phyloP scores from a whole-genome alignment of 2,113 vertebrate species.

The Strix aluco region DNA sequence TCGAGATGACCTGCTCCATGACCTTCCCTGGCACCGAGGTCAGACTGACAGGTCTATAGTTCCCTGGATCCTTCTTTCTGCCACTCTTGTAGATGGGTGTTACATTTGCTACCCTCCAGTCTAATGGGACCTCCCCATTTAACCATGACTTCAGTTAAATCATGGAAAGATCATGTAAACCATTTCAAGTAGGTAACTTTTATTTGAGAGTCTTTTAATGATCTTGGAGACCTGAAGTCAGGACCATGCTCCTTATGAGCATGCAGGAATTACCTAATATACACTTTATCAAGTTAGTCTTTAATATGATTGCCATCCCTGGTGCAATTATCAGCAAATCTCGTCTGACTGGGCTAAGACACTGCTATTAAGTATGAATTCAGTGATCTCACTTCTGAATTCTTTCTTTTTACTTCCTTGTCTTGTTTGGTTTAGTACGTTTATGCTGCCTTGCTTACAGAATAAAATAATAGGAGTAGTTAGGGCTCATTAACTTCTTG shows the following conservation, averaged over 20 bases:
- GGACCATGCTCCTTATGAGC: not conserved
- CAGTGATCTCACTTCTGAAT: not conserved
- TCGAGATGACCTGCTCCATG: too few relatives aligned
- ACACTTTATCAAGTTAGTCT: not conserved
- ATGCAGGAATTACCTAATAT: not conserved
- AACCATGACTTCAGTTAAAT: too few relatives aligned
- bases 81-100: too few relatives aligned
- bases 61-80: too few relatives aligned
- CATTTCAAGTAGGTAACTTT: not conserved
- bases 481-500: not conserved
- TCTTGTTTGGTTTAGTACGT: not conserved
- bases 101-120: too few relatives aligned
- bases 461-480: not conserved
- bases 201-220: not conserved
- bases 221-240: not conserved
- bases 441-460: not conserved
- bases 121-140: too few relatives aligned
- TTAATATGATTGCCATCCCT: not conserved
- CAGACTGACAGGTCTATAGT: too few relatives aligned
- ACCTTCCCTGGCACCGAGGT: too few relatives aligned
- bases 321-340: not conserved
- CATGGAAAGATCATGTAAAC: not conserved
- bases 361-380: not conserved
- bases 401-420: not conserved
- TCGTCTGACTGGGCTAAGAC: not conserved